Base-by-base conservation (phyloP, 2,888 invertebrate genomes). In the Smittia aterrima region DNA sequence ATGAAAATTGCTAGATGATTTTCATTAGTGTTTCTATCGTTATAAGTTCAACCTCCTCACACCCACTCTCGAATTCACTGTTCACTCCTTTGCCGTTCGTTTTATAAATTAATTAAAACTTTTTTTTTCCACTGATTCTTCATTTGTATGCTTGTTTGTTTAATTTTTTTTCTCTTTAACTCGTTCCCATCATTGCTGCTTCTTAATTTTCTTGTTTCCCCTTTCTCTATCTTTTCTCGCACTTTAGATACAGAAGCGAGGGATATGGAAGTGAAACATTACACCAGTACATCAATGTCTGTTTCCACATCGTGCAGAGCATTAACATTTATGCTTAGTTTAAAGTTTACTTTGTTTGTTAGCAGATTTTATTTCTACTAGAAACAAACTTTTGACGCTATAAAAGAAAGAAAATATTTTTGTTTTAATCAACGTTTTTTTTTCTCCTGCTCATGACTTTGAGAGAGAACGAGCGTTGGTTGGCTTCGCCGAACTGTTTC, bases 241-340 rank as follows among this genome's bases (percentile, higher is more conserved):
- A 38, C 16, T 66, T 64, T 27, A 74, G 74, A 74, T 66, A 74
- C 74, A 1, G 74, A 74, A 11, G 66, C 53, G 18, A 40, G 74
- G 40, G 74, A 74, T 66, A 74, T 74, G 74, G 74, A 66, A 66
- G 74, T 74, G 25, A 74, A 64, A 18, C 74, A 74, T 47, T 74
- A 74, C 74, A 74, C 66, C 24, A 74, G 74, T 53, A 54, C 74
- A 38, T 62, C 74, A 24, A 40, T 64, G 24, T 62, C 72, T 71
- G 54, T 71, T 54, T 54, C 53, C 18, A 71, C 41, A 68, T 68
- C 68, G 18, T 68, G 41, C 16, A 41, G 32, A 40, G 62, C 25
- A 72, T 62, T 58, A 27, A 72, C 32, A 62, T 40, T 58, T 32
- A 7, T 72, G 72, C 62, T 72, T 62, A 72, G 20, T 72, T 72